These are phyloP conservation scores for Andricus quercusramuli DNA, from an alignment of 2,888 invertebrate genomes.

Conservation along the genomic window DNA sequence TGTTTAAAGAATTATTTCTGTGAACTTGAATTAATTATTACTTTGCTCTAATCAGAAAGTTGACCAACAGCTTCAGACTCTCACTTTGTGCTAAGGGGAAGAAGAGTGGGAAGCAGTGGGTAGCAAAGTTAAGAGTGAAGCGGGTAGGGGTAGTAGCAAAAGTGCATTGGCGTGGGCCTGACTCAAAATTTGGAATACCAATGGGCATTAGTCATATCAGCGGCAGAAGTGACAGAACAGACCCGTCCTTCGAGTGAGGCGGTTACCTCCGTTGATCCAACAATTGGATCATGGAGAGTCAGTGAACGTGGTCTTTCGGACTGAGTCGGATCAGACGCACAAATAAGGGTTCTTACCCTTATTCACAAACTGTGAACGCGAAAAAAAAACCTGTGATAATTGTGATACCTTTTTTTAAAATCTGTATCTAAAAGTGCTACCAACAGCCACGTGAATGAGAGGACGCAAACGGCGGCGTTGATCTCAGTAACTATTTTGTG, in stretches of 20 bases:
- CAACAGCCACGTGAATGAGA: conserved; percentile 4
- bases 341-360: neutral
- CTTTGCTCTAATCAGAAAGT: too few relatives aligned
- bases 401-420: neutral
- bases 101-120: neutral
- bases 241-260: conserved; percentile 70
- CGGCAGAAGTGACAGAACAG: conserved; percentile 64
- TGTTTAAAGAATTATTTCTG: too few relatives aligned
- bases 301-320: conserved; percentile 27
- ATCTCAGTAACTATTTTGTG: neutral
- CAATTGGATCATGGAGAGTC: neutral
- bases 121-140: conserved; percentile 44
- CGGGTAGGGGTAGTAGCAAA: conserved; percentile 56
- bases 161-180: conserved; percentile 72
- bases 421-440: neutral
- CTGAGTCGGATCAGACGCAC: neutral
- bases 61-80: conserved; percentile 30
- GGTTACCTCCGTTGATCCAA: conserved; percentile 48
- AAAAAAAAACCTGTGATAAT: neutral
- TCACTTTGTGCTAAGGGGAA: conserved; percentile 36
- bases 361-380: neutral
- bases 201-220: conserved; percentile 50
- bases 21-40: too few relatives aligned
- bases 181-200: conserved; percentile 74
- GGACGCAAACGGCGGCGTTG: conserved; percentile 27